These are phyloP conservation scores for Charaxes varanes DNA, from an alignment of 1,140 invertebrate genomes.

Conservation along the genomic window DNA sequence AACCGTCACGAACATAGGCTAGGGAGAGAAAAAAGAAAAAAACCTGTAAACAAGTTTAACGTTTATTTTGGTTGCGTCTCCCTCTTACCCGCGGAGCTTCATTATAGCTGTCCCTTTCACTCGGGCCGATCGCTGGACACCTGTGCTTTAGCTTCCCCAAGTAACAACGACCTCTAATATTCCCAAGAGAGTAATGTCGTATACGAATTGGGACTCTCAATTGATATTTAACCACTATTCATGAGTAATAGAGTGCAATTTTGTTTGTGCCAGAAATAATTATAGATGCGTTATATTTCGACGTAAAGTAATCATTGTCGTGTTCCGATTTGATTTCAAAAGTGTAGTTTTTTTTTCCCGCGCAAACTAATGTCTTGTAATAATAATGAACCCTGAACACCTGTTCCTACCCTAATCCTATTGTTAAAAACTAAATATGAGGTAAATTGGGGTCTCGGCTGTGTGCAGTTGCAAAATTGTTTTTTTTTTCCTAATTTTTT, in stretches of 20 bases:
- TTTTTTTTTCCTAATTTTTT: conserved; percentile 26
- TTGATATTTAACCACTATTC: conserved; percentile 25
- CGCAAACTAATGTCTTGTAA: conserved; percentile 65
- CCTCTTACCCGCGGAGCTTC: conserved; percentile 25
- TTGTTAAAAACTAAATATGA: conserved; percentile 46
- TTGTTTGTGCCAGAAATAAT: conserved; percentile 26
- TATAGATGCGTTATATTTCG: conserved; percentile 59
- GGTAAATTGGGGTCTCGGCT: conserved; percentile 38
- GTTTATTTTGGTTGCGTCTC: conserved; percentile 69
- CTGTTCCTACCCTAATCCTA: conserved; percentile 56
- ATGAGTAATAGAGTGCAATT: conserved; percentile 15
- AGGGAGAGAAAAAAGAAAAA: conserved; percentile 70
- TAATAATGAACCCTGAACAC: conserved; percentile 69
- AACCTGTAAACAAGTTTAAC: conserved; percentile 67
- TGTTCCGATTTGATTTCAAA: conserved; percentile 70
- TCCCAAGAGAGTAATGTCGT: conserved; percentile 33
- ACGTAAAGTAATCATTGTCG: conserved; percentile 69
- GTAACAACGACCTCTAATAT: conserved; percentile 68
- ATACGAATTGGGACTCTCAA: conserved; percentile 20
- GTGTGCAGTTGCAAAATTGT: conserved; percentile 32
- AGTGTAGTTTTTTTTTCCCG: conserved; percentile 49
- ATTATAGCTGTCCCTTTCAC: conserved; percentile 38
- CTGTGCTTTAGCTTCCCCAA: conserved; percentile 73
- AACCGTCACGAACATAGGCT: conserved; percentile 72
- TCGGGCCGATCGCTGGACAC: conserved; percentile 67